phyloP scores from a whole-genome alignment of 2,113 vertebrate genomes.

The zebrafish (Danio rerio) region GRCz12tu NC_133176.1:17875001-17875500 shows the following conservation, averaged over 20 bases:
- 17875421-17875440: neutral
- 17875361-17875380: neutral
- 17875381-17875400: constrained; percentile 1
- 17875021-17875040: too few species aligned
- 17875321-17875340: neutral
- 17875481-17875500: neutral
- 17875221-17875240: too few species aligned
- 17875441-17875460: neutral
- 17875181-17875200: too few species aligned
- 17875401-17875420: neutral
- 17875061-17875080: neutral
- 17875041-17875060: neutral
- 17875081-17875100: too few species aligned
- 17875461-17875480: neutral
- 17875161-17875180: too few species aligned
- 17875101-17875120: too few species aligned
- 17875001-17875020: too few species aligned
- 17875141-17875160: too few species aligned
- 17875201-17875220: too few species aligned
- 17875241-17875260: too few species aligned
- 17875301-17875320: neutral
- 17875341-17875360: neutral
- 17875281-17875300: neutral
- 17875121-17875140: too few species aligned
- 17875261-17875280: too few species aligned